Percentiles rank a stretch among this genome's conserved stretches.
These are phyloP conservation scores for Solen grandis DNA, from an alignment of 1,140 invertebrate genomes.

Conservation along the genomic window DNA sequence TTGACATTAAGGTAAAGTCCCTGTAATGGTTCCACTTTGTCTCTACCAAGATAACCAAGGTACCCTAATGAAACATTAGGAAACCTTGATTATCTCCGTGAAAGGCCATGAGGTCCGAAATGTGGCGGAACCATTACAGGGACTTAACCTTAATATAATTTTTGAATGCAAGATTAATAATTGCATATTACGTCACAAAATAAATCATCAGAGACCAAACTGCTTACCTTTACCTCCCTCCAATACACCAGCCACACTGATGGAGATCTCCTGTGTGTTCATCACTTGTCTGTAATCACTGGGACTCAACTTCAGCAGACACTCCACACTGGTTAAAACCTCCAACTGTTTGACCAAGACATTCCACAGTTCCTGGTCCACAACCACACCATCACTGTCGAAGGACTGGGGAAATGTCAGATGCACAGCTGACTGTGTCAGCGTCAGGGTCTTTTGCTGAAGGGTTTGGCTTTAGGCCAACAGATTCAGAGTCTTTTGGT, in stretches of 20 bases:
- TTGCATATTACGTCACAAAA: too few species aligned
- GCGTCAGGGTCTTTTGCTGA: conserved; percentile 75
- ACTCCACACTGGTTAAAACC: conserved; percentile 90
- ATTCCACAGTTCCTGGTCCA: conserved; percentile 92
- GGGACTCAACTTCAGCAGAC: conserved; percentile 73
- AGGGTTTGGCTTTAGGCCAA: background rate
- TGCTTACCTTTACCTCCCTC: conserved; percentile 88
- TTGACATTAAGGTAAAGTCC: too few species aligned
- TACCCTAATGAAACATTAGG: too few species aligned
- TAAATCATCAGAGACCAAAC: too few species aligned
- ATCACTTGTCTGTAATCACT: conserved; percentile 8
- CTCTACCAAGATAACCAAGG: too few species aligned
- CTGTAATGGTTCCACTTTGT: too few species aligned
- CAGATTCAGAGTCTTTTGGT: background rate
- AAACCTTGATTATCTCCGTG: too few species aligned
- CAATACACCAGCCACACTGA: conserved; percentile 83
- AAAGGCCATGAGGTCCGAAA: too few species aligned
- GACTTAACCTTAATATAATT: too few species aligned
- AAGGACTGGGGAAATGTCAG: conserved; percentile 75
- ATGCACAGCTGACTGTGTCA: conserved; percentile 67
- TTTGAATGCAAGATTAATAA: too few species aligned
- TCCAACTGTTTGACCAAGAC: conserved; percentile 93
- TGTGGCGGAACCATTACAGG: too few species aligned
- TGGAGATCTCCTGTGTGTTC: conserved; percentile 57
- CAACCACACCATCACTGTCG: conserved; percentile 91